Percentiles rank a stretch among this genome's conserved stretches.
Conservation (phyloP, 2,888 invertebrate species). For the Euzetes globulus region DNA sequence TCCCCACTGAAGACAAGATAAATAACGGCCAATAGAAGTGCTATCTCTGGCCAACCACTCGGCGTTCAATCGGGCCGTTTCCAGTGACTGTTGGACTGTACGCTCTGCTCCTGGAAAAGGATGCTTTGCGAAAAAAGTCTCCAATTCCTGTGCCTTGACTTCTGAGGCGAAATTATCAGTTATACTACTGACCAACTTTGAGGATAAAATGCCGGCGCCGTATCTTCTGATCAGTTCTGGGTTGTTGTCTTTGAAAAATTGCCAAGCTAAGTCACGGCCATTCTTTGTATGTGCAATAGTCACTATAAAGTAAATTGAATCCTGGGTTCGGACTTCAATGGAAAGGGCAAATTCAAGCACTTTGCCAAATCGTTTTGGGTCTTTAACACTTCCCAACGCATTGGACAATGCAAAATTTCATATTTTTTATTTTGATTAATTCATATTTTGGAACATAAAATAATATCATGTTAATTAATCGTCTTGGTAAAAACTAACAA, state of each 20-base stretch:
- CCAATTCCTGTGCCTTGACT: slow-evolving; percentile 69
- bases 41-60: neutral
- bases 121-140: slow-evolving; percentile 67
- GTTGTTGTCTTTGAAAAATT: slow-evolving; percentile 81
- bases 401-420: no score
- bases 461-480: no score
- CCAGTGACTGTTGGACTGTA: slow-evolving; percentile 79
- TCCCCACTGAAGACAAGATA: no score
- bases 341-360: slow-evolving; percentile 53
- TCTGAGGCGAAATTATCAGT: slow-evolving; percentile 83
- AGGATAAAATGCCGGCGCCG: slow-evolving; percentile 75
- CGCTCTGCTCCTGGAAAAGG: slow-evolving; percentile 74
- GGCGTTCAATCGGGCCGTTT: slow-evolving; percentile 46
- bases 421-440: no score
- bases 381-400: slow-evolving; percentile 69
- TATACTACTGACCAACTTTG: slow-evolving; percentile 54
- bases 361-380: slow-evolving; percentile 61
- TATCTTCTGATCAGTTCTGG: slow-evolving; percentile 66
- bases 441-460: no score
- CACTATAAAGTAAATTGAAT: slow-evolving; percentile 78
- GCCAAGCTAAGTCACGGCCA: slow-evolving; percentile 81
- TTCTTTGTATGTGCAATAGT: slow-evolving; percentile 70
- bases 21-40: neutral
- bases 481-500: no score
- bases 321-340: slow-evolving; percentile 74